Evolutionary conservation across 2,888 invertebrate species (phyloP).

Genomic region (Aromia moschata): DNA sequence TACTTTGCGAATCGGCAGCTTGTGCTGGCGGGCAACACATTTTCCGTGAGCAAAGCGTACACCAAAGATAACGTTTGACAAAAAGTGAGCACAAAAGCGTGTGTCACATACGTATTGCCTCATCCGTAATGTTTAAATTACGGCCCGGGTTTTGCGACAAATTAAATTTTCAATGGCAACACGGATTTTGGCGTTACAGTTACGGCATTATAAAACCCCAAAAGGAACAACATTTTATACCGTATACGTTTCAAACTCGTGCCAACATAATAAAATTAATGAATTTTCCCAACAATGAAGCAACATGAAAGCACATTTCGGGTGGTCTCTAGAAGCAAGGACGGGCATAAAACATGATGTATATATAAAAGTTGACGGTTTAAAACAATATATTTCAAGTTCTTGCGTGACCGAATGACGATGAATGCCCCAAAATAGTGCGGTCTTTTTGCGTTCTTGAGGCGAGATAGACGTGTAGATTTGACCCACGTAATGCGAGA

Average conservation of each 20-base stretch:
- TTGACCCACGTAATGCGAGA: not conserved
- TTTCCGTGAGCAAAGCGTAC: no score
- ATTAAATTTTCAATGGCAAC: slow-evolving; percentile 18
- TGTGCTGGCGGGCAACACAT: no score
- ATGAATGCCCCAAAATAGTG: slow-evolving; percentile 15
- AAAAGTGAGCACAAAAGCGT: no score
- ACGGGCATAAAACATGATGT: slow-evolving; percentile 16
- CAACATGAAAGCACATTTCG: slow-evolving; percentile 22
- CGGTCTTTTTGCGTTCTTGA: not conserved
- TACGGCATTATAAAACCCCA: slow-evolving; percentile 3
- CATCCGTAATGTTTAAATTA: slow-evolving; percentile 11
- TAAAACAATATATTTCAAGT: slow-evolving; percentile 24
- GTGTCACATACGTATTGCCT: no score
- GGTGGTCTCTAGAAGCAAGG: slow-evolving; percentile 19
- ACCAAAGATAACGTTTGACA: no score
- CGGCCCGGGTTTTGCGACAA: slow-evolving; percentile 4
- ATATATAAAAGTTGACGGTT: slow-evolving; percentile 21
- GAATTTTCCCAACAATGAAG: slow-evolving; percentile 26
- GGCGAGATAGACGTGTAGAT: not conserved
- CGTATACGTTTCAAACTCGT: slow-evolving; percentile 9
- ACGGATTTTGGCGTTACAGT: slow-evolving; percentile 11
- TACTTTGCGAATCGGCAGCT: no score
- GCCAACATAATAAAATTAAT: slow-evolving; percentile 21
- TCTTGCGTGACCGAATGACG: slow-evolving; percentile 23
- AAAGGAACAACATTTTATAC: slow-evolving; percentile 13